Evolutionary conservation across 2,888 invertebrate species (phyloP), one percentile per base, ranked within the genome.

Genomic region (Petrolisthes cinctipes): DNA sequence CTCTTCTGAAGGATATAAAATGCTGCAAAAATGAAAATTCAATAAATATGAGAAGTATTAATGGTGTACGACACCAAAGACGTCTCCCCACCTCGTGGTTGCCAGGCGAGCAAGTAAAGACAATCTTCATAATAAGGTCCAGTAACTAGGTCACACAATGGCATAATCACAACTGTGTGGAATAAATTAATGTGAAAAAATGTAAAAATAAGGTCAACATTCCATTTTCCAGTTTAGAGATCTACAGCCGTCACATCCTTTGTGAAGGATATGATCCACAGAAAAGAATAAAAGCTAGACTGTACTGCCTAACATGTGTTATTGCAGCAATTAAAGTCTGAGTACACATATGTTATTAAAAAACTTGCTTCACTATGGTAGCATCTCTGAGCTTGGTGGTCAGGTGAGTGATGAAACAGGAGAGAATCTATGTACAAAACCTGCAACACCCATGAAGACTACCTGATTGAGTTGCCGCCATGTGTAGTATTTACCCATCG

Each of bases 21-120:
- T 71, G 51, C 82, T 68, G 82, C 71, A 53, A 82, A 82, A 82
- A 76, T 37, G 82, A n/a, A 68, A 82, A 71, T 82, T 51, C 71
- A 82, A 82, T 82, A 82, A 82, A 82, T 82, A 82, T 82, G 82
- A 82, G 82, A 82, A 82, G 66, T 82, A 68, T 14, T 53, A 66
- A 68, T 68, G 51, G 82, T 53, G 71, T 20, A 71, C 23, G 23
- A 71, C 51, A 37, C 68, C 61, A n/a, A 71, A 37, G 53, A 66
- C 66, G 66, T 51, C 17, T 82, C 17, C 51, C 53, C 80, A 20
- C 56, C 56, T 56, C 9, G 6, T 54, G 57, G 20, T 20, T 17
- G 57, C n/a, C 66, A 51, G 54, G 20, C 53, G 37, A 79, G 51
- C 51, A 68, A 53, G 66, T 82, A 66, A 82, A 53, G 51, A 71